Base-by-base conservation (phyloP, 1,140 invertebrate genomes). In the Archivesica marissinica region DNA sequence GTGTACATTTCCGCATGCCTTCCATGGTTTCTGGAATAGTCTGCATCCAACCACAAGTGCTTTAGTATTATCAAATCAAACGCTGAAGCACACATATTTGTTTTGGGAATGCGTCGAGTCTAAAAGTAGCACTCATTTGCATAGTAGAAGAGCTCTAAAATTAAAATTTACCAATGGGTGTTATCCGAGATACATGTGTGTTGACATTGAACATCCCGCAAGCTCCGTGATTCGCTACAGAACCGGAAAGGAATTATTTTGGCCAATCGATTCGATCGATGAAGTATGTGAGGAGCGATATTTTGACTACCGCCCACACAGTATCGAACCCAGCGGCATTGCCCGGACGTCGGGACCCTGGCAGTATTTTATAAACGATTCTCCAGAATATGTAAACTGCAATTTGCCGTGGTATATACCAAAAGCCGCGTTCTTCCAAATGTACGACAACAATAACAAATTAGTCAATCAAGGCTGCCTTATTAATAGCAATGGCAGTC, bases 161-260 rank as follows among this genome's bases (percentile, higher is more conserved):
- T 47, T 83, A 25, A 83, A 78, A 66, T 87, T 87, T 38, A 35
- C 83, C 7, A 84, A 87, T 59, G 86, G 86, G 1, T 87, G 86
- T 41, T 82, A 87, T 79, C 86, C 86, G 28, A 44, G 86, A 25
- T 87, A 83, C 54, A 83, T 59, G 38, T 87, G 86, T 74, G 33
- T 82, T 38, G 86, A 84, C 17, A 68, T 87, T 17, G 78, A 87
- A 41, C 56, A 77, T 17, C 74, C 86, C 0, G 28, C 75, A n/a
- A 59, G 30, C 13, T 87, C 86, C 13, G 80, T 87, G 17, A 38
- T 87, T 33, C 59, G 86, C 3, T 84, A 84, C 56, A 52, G 79
- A 75, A 68, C 75, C 9, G 86, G 86, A 28, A 61, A 56, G 15
- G 66, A 78, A 25, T 30, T 87, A 2, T 39, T 75, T 25, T 87